Evolutionary conservation across 2,888 invertebrate species (phyloP), one percentile per base, ranked within the genome.

Genomic region (Pterobdella sp.): DNA sequence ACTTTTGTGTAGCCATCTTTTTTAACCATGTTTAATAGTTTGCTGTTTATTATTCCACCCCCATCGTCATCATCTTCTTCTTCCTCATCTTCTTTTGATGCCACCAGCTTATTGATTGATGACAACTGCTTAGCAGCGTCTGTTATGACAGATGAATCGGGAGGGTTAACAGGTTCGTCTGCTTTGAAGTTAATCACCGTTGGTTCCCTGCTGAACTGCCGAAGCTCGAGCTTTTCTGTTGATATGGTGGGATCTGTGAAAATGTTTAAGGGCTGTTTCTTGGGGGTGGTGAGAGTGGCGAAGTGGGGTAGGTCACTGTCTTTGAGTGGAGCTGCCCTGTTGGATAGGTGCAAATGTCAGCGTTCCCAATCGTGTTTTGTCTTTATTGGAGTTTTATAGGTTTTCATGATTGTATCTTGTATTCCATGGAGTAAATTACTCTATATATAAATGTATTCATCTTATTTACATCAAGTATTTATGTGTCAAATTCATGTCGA

Each of bases 91-190:
- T 64, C 65, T 36, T 35, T n/a, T 10, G 42, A 67, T 18, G 56
- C 29, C 18, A 31, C 29, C 60, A 56, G 68, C 32, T 42, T 66
- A 68, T 49, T 29, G 29, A 63, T 22, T 10, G 35, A 32, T 0
- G 81, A 80, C 81, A 81, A 74, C 81, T 81, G 0, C 35, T 35
- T 73, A 66, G 2, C 66, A 34, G 68, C 34, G 22, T 64, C 64
- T 26, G 35, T 52, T n/a, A 64, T 14, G 4, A 72, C 42, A 2
- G 52, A n/a, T 34, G 34, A 29, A 4, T 49, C 52, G 2, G 73
- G 14, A 34, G 64, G 18, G 34, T 60, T 49, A 67, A 32, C 31
- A 3, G 14, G 1, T 3, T 31, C 31, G 0, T 69, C 68, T 52
- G 4, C 63, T 7, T 18, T 4, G 14, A 73, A 35, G 42, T 68